Evolutionary conservation across 1,140 invertebrate genomes (phyloP).

Genomic region (Vanessa tameamea): DNA sequence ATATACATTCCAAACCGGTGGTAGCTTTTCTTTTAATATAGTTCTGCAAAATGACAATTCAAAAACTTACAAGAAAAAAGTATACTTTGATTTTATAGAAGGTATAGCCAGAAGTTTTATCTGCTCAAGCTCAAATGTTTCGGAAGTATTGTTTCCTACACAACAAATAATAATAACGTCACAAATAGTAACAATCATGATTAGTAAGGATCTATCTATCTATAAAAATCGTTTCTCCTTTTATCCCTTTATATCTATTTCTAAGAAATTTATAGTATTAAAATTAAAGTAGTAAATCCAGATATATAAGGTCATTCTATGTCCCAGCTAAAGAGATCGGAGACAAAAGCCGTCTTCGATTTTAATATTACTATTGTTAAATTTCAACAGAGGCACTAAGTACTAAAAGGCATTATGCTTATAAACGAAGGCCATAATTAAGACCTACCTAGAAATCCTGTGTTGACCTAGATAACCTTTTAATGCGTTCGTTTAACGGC

Average conservation of each 20-base stretch:
- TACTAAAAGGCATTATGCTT: slow-evolving; percentile 37
- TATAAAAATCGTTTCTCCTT: no score
- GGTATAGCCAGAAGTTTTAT: no score
- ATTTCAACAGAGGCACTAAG: slow-evolving; percentile 29
- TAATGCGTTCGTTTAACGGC: neutral
- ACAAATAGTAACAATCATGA: no score
- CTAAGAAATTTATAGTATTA: slow-evolving; percentile 10
- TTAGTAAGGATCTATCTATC: no score
- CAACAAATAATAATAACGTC: no score
- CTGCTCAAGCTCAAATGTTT: no score
- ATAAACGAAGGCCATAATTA: slow-evolving; percentile 36
- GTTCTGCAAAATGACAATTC: no score
- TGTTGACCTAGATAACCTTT: slow-evolving; percentile 30
- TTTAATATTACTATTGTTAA: slow-evolving; percentile 39
- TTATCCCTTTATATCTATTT: neutral
- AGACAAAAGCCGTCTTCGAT: slow-evolving; percentile 30
- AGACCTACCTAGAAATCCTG: slow-evolving; percentile 21
- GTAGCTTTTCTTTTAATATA: no score
- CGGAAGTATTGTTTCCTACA: no score
- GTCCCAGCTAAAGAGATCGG: slow-evolving; percentile 19
- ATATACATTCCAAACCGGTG: no score
- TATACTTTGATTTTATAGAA: no score
- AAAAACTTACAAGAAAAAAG: no score
- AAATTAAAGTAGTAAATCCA: slow-evolving; percentile 14
- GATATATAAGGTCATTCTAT: slow-evolving; percentile 20